These are phyloP conservation scores for Lateolabrax maculatus DNA, from an alignment of 2,797 vertebrate genomes.

Conservation along the genomic window DNA sequence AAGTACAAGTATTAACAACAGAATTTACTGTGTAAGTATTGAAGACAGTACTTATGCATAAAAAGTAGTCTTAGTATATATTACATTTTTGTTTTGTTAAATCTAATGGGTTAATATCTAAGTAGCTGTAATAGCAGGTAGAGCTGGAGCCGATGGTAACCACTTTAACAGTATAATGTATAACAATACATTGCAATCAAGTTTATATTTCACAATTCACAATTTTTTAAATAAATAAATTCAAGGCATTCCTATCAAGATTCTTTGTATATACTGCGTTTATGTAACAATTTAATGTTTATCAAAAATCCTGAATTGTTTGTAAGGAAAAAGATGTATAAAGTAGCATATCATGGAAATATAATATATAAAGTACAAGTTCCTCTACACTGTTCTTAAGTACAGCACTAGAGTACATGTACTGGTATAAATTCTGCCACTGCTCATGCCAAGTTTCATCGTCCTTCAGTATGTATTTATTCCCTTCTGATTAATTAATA, in stretches of 20 bases:
- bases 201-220: neutral
- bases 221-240: neutral
- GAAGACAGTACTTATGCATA: neutral
- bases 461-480: slow-evolving; percentile 16
- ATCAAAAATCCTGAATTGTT: neutral
- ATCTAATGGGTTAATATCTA: neutral
- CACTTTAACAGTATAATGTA: neutral
- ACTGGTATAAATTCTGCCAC: neutral
- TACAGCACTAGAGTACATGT: neutral
- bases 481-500: slow-evolving; percentile 1
- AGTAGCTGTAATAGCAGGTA: too few species aligned
- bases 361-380: neutral
- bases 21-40: neutral
- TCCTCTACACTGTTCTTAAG: neutral
- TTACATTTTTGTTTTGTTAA: neutral
- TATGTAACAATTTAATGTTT: neutral
- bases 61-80: neutral
- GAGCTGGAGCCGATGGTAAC: neutral
- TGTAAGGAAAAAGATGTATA: neutral
- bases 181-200: neutral
- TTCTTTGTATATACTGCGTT: neutral
- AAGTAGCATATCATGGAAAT: neutral
- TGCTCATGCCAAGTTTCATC: slow-evolving; percentile 6
- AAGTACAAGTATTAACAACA: neutral
- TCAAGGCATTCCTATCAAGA: neutral